A percentile compares a stretch with the other conserved stretches of the same genome.
Evolutionary conservation across 2,888 invertebrate genomes (phyloP).

Genomic region (Trissolcus brochymenae): DNA sequence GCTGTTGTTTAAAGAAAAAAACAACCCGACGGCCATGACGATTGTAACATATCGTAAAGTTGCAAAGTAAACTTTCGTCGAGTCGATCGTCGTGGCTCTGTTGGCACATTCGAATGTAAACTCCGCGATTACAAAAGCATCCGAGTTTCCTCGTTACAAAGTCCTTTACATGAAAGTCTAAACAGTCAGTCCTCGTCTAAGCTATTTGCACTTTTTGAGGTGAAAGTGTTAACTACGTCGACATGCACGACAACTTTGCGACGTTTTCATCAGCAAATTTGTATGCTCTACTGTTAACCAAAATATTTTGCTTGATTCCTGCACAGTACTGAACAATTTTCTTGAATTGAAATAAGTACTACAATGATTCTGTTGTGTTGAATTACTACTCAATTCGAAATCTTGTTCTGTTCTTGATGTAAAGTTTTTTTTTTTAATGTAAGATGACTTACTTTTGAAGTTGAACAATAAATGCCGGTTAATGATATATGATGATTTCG

Average conservation of each 20-base stretch:
- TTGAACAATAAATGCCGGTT: too few species aligned
- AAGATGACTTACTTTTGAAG: too few species aligned
- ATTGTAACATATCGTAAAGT: constrained; percentile 54
- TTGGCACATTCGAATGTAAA: constrained; percentile 53
- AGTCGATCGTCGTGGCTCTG: constrained; percentile 45
- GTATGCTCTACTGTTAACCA: constrained; percentile 12
- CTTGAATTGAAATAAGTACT: neutral
- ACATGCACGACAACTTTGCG: constrained; percentile 28
- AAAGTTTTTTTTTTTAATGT: too few species aligned
- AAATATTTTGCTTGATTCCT: constrained; percentile 16
- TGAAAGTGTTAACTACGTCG: constrained; percentile 48
- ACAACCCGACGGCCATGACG: constrained; percentile 36
- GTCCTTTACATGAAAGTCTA: constrained; percentile 54
- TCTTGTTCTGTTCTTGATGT: too few species aligned
- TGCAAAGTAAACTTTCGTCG: constrained; percentile 46
- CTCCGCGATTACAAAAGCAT: constrained; percentile 44
- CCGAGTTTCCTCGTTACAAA: constrained; percentile 56
- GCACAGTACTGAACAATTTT: neutral
- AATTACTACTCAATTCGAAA: neutral
- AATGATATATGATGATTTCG: too few species aligned
- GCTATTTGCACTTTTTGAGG: constrained; percentile 56
- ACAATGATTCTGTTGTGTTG: neutral
- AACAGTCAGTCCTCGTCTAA: constrained; percentile 44
- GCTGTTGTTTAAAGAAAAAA: constrained; percentile 25
- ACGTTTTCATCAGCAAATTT: constrained; percentile 34